Conservation (phyloP, 2,113 vertebrate genomes). For the Scytalopus superciliaris region DNA sequence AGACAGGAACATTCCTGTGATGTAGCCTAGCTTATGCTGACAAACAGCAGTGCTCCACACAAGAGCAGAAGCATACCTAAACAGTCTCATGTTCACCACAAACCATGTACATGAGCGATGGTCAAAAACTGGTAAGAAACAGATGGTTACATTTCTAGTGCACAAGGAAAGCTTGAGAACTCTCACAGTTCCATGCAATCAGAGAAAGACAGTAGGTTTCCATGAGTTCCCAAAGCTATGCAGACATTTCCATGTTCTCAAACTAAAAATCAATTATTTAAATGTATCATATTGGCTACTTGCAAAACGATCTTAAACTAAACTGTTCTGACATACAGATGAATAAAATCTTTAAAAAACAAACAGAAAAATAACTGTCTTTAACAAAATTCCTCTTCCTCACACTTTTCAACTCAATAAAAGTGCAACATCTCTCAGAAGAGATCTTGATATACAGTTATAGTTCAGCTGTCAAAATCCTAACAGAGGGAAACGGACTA, state of each 20-base stretch:
- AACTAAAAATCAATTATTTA: background rate
- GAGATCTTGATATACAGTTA: background rate
- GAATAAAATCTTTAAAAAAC: background rate
- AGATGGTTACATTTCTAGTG: background rate
- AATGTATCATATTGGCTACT: background rate
- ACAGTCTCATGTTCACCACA: background rate
- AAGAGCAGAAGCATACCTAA: background rate
- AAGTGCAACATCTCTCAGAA: background rate
- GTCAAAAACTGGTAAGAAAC: background rate
- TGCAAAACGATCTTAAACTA: background rate
- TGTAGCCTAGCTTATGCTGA: background rate
- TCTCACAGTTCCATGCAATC: background rate
- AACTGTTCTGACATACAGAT: background rate
- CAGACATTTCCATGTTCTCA: background rate
- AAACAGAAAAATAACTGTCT: background rate
- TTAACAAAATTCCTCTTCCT: background rate
- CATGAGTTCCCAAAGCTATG: background rate
- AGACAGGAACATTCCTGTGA: background rate
- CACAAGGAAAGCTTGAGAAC: background rate
- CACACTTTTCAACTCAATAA: background rate
- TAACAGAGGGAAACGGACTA: background rate
- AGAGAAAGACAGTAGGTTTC: background rate
- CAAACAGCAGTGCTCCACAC: background rate
- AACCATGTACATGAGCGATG: fast-evolving
- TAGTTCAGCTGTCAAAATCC: background rate